phyloP scores from a whole-genome alignment of 30 jellyfish, hydroid and myxozoan species.

The Turritopsis rubra region DNA sequence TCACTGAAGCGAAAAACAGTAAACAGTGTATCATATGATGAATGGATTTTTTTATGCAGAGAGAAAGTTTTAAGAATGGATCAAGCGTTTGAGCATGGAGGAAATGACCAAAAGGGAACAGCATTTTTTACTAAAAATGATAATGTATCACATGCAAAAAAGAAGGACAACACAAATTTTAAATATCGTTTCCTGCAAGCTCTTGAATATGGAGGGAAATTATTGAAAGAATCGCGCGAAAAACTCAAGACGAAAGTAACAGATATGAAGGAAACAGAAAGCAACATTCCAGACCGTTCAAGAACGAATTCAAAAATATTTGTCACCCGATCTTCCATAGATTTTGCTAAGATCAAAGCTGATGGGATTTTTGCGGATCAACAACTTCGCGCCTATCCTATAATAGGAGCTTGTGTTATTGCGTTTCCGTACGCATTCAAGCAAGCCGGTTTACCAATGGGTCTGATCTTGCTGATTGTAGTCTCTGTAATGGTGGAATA shows the following conservation, averaged over 20 bases:
- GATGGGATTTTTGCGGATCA: conserved; percentile 16
- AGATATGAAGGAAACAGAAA: neutral
- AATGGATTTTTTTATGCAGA: neutral
- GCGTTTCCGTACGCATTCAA: conserved; percentile 79
- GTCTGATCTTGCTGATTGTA: conserved; percentile 39
- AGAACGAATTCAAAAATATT: conserved; percentile 18
- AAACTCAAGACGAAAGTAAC: neutral
- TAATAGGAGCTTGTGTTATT: conserved; percentile 32
- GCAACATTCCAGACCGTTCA: neutral
- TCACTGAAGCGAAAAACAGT: neutral
- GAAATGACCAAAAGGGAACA: neutral
- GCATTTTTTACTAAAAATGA: neutral
- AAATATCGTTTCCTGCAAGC: neutral
- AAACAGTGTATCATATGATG: neutral
- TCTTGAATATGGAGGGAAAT: neutral
- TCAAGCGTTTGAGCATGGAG: neutral
- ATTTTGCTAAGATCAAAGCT: conserved; percentile 19
- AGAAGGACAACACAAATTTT: neutral
- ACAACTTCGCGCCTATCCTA: conserved; percentile 24
- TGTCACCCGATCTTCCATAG: conserved; percentile 24
- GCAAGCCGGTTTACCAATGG: conserved; percentile 82
- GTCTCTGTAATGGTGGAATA: conserved; percentile 30
- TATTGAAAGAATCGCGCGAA: neutral
- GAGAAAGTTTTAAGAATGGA: neutral
- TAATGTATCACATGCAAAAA: neutral